Percentiles rank a stretch among this genome's conserved stretches.
Evolutionary conservation across 2,888 invertebrate species (phyloP).

Genomic region (Catocala sponsa): DNA sequence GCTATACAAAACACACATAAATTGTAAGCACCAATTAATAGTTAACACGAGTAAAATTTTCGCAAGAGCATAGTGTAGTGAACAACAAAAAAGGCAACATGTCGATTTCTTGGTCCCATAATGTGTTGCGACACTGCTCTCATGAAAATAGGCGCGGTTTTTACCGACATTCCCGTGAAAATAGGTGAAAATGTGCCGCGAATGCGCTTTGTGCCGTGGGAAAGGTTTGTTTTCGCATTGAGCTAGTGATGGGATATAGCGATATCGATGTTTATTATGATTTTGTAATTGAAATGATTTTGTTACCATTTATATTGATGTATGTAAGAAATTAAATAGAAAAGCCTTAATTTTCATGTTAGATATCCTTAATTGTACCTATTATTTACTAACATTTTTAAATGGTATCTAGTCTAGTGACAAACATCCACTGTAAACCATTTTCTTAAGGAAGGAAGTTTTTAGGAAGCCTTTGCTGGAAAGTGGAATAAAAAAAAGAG

Average conservation of each 20-base stretch:
- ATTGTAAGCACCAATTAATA: constrained; percentile 34
- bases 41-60: constrained; percentile 36
- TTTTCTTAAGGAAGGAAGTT: too few species aligned
- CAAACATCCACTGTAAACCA: too few species aligned
- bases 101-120: constrained; percentile 67
- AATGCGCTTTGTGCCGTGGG: constrained; percentile 74
- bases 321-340: too few species aligned
- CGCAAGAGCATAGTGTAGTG: constrained; percentile 51
- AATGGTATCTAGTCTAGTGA: too few species aligned
- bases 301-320: too few species aligned
- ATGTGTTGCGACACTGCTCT: constrained; percentile 59
- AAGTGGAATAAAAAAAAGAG: too few species aligned
- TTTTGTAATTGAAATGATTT: too few species aligned
- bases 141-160: constrained; percentile 75
- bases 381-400: too few species aligned
- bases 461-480: too few species aligned
- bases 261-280: constrained; percentile 42
- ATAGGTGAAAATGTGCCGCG: constrained; percentile 79
- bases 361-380: too few species aligned
- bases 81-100: constrained; percentile 58
- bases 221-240: constrained; percentile 65
- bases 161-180: constrained; percentile 72
- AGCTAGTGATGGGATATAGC: constrained; percentile 56
- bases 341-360: too few species aligned
- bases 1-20: constrained; percentile 11